Evolutionary conservation across 2,113 vertebrate genomes (phyloP).

Genomic region (Oreochromis spilurus): DNA sequence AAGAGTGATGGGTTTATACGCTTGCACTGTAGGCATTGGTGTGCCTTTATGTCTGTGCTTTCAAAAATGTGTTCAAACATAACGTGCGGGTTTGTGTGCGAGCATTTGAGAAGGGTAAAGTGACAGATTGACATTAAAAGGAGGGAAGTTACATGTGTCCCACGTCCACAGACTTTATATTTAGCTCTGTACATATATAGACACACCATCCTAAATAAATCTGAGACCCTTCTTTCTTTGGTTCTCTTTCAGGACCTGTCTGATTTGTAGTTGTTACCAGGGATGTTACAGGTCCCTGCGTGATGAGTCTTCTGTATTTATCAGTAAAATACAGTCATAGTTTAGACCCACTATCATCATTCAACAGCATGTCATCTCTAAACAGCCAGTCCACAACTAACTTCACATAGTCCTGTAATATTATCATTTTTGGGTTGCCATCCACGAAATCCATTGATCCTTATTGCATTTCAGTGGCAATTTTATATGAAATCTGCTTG

Average conservation of each 20-base stretch:
- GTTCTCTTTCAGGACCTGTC: background rate
- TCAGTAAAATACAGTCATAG: background rate
- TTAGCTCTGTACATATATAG: constrained; percentile 39
- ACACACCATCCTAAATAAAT: constrained; percentile 19
- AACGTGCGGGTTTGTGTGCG: background rate
- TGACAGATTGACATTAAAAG: constrained; percentile 4
- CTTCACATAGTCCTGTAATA: background rate
- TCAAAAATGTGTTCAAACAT: constrained; percentile 3
- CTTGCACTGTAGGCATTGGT: background rate
- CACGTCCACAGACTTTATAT: constrained; percentile 39
- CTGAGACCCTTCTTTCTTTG: background rate
- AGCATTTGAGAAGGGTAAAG: background rate
- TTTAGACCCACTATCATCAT: background rate
- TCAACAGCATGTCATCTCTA: background rate
- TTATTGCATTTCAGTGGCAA: background rate
- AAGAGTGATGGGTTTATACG: background rate
- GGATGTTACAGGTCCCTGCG: background rate
- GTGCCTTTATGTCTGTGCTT: background rate
- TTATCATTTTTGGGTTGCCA: background rate
- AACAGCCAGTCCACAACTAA: background rate
- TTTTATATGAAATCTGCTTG: background rate
- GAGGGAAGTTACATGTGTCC: background rate
- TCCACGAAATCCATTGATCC: background rate
- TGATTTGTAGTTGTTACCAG: background rate
- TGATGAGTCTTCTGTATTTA: background rate